Evolutionary conservation across 2,797 vertebrate genomes (phyloP).

Genomic region (Sebastes diploproa): DNA sequence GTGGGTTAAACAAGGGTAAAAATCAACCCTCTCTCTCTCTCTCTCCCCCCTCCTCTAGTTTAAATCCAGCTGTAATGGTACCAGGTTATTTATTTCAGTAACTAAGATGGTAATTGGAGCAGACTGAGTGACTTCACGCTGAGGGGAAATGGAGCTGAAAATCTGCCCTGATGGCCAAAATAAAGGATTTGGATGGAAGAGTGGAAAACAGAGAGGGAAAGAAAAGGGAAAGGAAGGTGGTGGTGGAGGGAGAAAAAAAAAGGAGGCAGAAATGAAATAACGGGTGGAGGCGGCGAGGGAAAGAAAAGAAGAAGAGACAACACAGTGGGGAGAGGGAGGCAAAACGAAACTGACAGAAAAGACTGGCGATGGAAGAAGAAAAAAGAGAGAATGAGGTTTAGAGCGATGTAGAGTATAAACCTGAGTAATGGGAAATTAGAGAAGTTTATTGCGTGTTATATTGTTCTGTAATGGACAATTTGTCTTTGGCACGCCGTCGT

Average conservation of each 20-base stretch:
- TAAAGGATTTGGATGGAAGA: conserved; percentile 76
- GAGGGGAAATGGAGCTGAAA: conserved; percentile 81
- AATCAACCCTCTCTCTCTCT: conserved; percentile 24
- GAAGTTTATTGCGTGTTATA: conserved; percentile 68
- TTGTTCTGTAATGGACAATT: conserved; percentile 69
- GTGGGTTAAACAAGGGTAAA: conserved; percentile 61
- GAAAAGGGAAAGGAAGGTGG: conserved; percentile 45
- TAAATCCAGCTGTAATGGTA: conserved; percentile 68
- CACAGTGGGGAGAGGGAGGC: neutral
- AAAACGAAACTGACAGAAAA: conserved; percentile 17
- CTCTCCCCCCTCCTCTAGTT: conserved; percentile 19
- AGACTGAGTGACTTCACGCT: conserved; percentile 79
- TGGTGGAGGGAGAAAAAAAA: conserved; percentile 48
- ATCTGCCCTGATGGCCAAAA: conserved; percentile 77
- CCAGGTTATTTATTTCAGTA: conserved; percentile 76
- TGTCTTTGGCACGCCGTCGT: conserved; percentile 51
- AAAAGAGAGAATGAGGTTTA: conserved; percentile 10
- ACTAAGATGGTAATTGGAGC: conserved; percentile 76
- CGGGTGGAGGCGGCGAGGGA: conserved; percentile 17
- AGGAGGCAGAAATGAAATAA: conserved; percentile 33
- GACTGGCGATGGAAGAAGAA: neutral
- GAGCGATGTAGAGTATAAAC: conserved; percentile 37
- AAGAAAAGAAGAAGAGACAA: conserved; percentile 14
- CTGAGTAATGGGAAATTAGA: conserved; percentile 57
- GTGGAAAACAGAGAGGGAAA: conserved; percentile 66